phyloP scores from a whole-genome alignment of 2,113 vertebrate species.

The Neotoma lepida region DNA sequence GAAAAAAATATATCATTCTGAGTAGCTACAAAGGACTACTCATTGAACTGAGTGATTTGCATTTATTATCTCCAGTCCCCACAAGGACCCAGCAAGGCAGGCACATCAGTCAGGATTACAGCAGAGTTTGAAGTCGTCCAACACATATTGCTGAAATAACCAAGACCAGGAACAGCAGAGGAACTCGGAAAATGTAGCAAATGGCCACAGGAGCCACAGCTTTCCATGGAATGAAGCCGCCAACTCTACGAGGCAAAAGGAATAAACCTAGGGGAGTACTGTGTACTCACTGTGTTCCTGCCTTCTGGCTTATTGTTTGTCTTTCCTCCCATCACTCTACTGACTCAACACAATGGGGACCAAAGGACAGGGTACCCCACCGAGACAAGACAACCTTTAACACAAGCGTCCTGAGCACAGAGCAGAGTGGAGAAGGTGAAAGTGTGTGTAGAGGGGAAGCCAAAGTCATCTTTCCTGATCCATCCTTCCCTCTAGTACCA shows the following conservation, averaged over 20 bases:
- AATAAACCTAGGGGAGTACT: background rate
- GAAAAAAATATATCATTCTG: background rate
- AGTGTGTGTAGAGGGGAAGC: background rate
- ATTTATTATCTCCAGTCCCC: background rate
- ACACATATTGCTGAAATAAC: background rate
- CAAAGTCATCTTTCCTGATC: background rate
- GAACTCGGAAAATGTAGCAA: background rate
- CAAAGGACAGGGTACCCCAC: background rate
- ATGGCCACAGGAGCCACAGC: background rate
- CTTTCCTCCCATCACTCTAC: background rate
- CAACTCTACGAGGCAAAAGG: background rate
- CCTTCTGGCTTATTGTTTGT: background rate
- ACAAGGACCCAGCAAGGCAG: background rate
- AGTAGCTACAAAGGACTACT: background rate
- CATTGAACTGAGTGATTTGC: background rate
- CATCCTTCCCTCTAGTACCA: background rate
- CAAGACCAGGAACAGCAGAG: background rate
- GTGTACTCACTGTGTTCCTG: background rate
- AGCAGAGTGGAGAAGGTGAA: background rate
- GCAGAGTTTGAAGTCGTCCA: background rate
- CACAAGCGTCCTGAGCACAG: background rate
- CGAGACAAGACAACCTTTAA: background rate
- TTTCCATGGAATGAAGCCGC: background rate
- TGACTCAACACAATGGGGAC: background rate
- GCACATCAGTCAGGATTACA: background rate